These are phyloP conservation scores for Fregetta grallaria DNA, from an alignment of 2,113 vertebrate genomes.

Conservation along the genomic window DNA sequence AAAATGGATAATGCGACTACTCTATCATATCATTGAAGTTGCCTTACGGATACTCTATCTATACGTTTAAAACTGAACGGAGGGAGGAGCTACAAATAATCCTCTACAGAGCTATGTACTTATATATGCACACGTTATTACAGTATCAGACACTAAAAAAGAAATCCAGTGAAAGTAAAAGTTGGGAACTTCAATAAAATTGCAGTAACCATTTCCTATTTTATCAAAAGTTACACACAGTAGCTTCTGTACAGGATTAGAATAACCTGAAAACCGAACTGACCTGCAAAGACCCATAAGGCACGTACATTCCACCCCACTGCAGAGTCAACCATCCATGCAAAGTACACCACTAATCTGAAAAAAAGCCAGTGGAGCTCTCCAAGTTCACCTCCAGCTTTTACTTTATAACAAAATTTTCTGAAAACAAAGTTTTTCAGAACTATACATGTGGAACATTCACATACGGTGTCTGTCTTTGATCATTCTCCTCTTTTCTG, in stretches of 20 bases:
- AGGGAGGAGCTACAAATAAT: neutral
- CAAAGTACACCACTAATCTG: neutral
- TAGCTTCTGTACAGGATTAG: neutral
- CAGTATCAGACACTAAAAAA: neutral
- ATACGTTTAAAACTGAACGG: neutral
- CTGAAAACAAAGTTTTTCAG: neutral
- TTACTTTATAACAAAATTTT: neutral
- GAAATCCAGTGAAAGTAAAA: neutral
- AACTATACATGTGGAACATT: neutral
- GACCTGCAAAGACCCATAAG: neutral
- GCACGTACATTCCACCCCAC: rapidly evolving
- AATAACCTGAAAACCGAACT: neutral
- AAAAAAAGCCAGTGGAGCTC: neutral
- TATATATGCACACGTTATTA: neutral
- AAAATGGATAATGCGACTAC: neutral
- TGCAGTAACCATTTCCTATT: neutral
- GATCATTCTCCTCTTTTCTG: neutral
- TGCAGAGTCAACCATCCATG: neutral
- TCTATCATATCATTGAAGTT: neutral
- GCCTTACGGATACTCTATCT: neutral
- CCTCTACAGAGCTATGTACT: neutral
- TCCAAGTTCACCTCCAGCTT: neutral
- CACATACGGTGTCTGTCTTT: neutral
- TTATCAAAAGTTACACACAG: neutral
- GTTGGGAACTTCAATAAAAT: neutral